phyloP scores from a whole-genome alignment of 2,888 invertebrate species.

The Drosophila paranaensis region DNA sequence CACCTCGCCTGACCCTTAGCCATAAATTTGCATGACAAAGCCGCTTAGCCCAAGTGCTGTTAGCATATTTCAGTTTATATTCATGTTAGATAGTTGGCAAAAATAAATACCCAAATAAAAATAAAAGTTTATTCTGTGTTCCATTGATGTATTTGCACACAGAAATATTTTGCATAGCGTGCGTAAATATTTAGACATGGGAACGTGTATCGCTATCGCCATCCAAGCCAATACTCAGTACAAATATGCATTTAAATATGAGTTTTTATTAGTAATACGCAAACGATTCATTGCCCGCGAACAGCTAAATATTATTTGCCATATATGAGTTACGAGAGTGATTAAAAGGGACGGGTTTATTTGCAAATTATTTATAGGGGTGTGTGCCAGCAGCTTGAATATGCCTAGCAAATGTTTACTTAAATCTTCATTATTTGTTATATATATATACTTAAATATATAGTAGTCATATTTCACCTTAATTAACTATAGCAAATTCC shows the following conservation, averaged over 20 bases:
- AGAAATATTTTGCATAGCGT: not conserved
- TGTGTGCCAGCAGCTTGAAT: not conserved
- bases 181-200: not conserved
- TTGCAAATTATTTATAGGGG: not conserved
- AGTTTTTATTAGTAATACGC: not conserved
- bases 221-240: too few relatives aligned
- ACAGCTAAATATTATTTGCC: not conserved
- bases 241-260: not conserved
- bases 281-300: not conserved
- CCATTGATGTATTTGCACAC: conserved; percentile 13
- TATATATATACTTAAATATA: not conserved
- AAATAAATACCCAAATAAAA: conserved; percentile 2
- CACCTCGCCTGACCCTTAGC: conserved; percentile 12
- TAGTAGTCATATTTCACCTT: not conserved
- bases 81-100: conserved; percentile 45
- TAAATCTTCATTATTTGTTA: not conserved
- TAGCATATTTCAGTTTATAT: conserved; percentile 54
- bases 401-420: too few relatives aligned
- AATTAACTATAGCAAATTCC: not conserved
- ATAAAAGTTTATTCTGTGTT: conserved; percentile 11
- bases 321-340: not conserved
- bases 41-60: conserved; percentile 55
- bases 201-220: too few relatives aligned
- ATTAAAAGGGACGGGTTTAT: not conserved
- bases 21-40: conserved; percentile 69